A percentile compares a stretch with the other conserved stretches of the same genome.
Conservation (phyloP, 2,113 vertebrate species). For the Pelvicachromis taeniatus region DNA sequence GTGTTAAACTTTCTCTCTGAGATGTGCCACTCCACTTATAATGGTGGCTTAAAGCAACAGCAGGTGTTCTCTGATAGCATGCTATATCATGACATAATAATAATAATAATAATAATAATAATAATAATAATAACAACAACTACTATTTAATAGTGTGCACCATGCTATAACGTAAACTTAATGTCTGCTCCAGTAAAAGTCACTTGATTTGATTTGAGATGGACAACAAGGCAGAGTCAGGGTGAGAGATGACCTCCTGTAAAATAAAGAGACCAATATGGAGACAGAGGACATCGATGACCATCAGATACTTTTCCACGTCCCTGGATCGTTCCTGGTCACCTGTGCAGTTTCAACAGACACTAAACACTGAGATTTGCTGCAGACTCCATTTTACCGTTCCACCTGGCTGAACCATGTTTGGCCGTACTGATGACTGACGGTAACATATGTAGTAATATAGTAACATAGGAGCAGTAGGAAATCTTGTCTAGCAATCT, state of each 20-base stretch:
- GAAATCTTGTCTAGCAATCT: neutral
- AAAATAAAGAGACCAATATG: accelerated
- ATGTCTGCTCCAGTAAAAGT: neutral
- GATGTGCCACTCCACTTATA: no score
- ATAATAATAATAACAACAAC: no score
- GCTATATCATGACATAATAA: no score
- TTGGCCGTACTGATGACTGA: accelerated
- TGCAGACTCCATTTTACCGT: neutral
- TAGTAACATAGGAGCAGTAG: no score
- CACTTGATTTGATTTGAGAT: neutral
- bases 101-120: no score
- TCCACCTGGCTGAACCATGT: neutral
- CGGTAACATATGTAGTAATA: no score
- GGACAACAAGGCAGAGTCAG: neutral
- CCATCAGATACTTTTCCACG: no score
- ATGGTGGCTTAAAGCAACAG: no score
- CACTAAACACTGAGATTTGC: neutral
- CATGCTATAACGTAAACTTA: neutral
- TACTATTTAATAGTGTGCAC: neutral
- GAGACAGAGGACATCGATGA: neutral
- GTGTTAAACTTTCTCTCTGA: no score
- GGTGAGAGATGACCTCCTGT: neutral
- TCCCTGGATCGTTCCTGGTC: neutral
- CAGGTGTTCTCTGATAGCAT: no score
- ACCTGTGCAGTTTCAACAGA: neutral